phyloP scores from a whole-genome alignment of 2,113 vertebrate genomes.

The Podocnemis expansa region DNA sequence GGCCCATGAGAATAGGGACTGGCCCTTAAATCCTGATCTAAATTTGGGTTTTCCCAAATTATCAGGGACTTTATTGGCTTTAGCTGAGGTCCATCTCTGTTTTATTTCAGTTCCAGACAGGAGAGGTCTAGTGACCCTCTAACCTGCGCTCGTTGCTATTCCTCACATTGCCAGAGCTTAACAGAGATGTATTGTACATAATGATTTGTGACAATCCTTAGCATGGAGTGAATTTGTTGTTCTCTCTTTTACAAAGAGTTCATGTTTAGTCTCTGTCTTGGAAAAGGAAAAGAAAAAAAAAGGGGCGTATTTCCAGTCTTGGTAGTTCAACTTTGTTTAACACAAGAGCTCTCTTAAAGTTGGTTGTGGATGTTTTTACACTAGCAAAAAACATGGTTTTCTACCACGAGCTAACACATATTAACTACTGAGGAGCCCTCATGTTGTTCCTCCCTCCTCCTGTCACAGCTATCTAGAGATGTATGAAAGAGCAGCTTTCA shows the following conservation, averaged over 20 bases:
- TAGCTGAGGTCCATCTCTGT: neutral
- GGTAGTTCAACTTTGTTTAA: neutral
- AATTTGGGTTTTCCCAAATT: constrained; percentile 18
- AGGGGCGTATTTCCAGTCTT: neutral
- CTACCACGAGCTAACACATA: neutral
- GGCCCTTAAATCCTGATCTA: neutral
- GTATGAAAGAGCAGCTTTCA: too few species aligned
- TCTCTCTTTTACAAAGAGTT: neutral
- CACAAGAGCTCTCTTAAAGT: neutral
- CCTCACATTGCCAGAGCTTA: constrained; percentile 10
- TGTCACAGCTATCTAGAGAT: too few species aligned
- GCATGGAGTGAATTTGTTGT: neutral
- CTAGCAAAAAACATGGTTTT: neutral
- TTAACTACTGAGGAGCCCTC: neutral
- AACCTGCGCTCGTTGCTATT: neutral
- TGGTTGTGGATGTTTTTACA: neutral
- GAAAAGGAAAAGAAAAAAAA: neutral
- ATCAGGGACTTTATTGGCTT: neutral
- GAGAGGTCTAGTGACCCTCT: neutral
- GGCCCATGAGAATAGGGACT: neutral
- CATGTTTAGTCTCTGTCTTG: neutral
- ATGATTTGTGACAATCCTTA: constrained; percentile 31
- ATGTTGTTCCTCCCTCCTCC: too few species aligned
- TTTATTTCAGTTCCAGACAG: neutral
- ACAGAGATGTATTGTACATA: neutral